Base-by-base conservation (phyloP, 2,113 vertebrate species). In the Martes martes region DNA sequence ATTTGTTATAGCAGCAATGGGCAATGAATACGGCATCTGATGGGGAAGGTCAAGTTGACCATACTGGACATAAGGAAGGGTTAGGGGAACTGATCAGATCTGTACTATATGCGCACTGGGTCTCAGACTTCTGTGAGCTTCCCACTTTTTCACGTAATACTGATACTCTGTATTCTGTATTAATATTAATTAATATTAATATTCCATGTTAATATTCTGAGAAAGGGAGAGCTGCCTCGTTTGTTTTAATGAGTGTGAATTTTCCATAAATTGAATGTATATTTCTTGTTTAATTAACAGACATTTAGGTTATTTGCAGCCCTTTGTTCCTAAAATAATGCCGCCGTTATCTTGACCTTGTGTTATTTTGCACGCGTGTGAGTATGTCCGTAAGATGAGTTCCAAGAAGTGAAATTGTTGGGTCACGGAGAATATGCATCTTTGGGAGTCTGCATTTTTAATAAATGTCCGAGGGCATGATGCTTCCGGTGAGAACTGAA, bases 261-360 rank as follows among this genome's bases (percentile, higher is more conserved):
- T 74, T 94, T 94, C 80, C 86, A 85, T 92, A 91, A 45, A 76
- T 67, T 10, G 19, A 86, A 65, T 52, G 42, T 83, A 26, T 47
- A 69, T 91, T 88, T 94, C 71, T 91, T 82, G 79, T 79, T 69
- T 71, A 92, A 91, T 97, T 84, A 63, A 52, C 88, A 85, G 85
- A n/a, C 52, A 88, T 74, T 76, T 89, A 69, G 85, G 81, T 85
- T 93, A 39, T 69, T 90, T 87, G 57, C 26, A 87, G 91, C 19
- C 67, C 50, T 94, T 81, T 18, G 23, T 59, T 79, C 31, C 91
- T 84, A 57, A 87, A 88, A 87, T 83, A 36, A 80, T 15, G 14
- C 21, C 1, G 39, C 39, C 89, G 19, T 97, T 88, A 61, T 23
- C 91, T 83, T 65, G 69, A 90, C 90, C 92, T 89, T 42, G 74